Percentiles rank a stretch among this genome's conserved stretches.
These are phyloP conservation scores for Salvelinus alpinus DNA, from an alignment of 2,113 vertebrate species.

Conservation along the genomic window DNA sequence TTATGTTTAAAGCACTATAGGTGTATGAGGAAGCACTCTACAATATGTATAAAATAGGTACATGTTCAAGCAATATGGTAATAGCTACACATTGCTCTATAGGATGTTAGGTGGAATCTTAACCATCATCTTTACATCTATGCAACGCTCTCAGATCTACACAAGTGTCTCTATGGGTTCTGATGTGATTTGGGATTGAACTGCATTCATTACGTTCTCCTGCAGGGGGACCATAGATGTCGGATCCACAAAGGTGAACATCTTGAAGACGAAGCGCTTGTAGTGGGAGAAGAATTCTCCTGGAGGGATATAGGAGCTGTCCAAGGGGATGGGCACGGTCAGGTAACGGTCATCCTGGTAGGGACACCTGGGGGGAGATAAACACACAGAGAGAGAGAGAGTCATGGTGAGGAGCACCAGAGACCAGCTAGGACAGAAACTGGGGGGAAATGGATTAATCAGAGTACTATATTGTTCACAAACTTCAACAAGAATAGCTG, in stretches of 20 bases:
- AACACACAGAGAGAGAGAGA: not conserved
- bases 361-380: conserved; percentile 55
- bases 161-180: no score
- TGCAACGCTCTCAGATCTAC: no score
- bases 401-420: not conserved
- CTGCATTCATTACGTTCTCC: conserved; percentile 48
- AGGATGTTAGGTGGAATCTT: no score
- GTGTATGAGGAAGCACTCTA: no score
- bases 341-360: conserved; percentile 58
- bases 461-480: not conserved
- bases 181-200: no score
- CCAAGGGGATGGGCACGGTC: conserved; percentile 46
- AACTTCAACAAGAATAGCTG: no score
- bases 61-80: no score
- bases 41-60: no score
- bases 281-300: conserved; percentile 49
- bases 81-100: not conserved
- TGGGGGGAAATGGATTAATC: not conserved
- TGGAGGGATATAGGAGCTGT: conserved; percentile 26
- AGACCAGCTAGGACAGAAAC: not conserved
- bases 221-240: conserved; percentile 16
- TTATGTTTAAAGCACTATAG: no score
- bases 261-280: conserved; percentile 66
- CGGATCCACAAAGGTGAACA: conserved; percentile 66
- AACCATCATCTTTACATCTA: no score